These are phyloP conservation scores for Patiria miniata DNA, from an alignment of 35 echinoderm and acorn worm genomes.

Conservation along the genomic window DNA sequence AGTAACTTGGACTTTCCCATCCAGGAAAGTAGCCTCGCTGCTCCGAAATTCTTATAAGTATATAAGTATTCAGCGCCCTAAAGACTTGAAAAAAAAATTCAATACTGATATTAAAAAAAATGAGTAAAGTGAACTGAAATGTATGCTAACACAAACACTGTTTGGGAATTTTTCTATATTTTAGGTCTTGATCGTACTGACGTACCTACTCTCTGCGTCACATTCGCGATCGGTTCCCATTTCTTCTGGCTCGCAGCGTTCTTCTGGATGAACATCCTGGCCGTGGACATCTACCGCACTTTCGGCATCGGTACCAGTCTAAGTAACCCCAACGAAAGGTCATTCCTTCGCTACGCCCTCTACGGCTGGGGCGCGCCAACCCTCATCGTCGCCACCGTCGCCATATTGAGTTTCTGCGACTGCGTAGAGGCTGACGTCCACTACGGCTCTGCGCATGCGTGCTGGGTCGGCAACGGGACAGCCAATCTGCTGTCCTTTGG, in stretches of 20 bases:
- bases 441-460: constrained; percentile 41
- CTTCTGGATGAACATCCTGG: constrained; percentile 67
- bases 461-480: constrained; percentile 40
- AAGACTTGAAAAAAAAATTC: no score
- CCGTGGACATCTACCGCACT: constrained; percentile 54
- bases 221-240: constrained; percentile 32
- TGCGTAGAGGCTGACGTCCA: constrained; percentile 13
- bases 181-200: neutral
- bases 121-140: no score
- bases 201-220: neutral
- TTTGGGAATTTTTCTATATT: neutral
- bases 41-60: no score
- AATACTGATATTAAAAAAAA: no score
- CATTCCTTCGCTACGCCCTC: constrained; percentile 19
- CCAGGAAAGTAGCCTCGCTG: no score
- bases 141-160: neutral
- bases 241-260: constrained; percentile 55
- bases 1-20: no score
- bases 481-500: constrained; percentile 51
- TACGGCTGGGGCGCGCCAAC: constrained; percentile 56
- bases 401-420: constrained; percentile 31
- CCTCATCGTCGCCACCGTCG: constrained; percentile 35
- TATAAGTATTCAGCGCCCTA: no score
- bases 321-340: neutral
- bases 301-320: constrained; percentile 44